phyloP scores from a whole-genome alignment of 2,888 invertebrate species.

The Patella ulyssiponensis region DNA sequence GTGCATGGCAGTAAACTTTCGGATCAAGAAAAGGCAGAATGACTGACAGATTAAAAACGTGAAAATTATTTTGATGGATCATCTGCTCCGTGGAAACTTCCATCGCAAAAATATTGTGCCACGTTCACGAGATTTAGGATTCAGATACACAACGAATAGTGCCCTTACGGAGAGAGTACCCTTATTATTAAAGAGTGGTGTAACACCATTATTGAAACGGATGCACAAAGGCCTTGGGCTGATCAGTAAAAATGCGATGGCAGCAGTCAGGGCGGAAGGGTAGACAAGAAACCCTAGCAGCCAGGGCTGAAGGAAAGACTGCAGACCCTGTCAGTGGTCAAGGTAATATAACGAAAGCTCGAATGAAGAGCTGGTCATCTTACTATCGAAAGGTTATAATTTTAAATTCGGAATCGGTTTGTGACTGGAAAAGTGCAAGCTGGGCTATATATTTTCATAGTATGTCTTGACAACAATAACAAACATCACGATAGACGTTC shows the following conservation, averaged over 20 bases:
- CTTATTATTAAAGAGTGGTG: constrained; percentile 15
- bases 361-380: constrained; percentile 13
- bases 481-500: constrained; percentile 17
- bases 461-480: constrained; percentile 6
- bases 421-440: constrained; percentile 16
- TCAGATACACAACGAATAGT: constrained; percentile 7
- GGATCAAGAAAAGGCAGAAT: not conserved
- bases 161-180: not conserved
- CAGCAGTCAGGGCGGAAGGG: no score
- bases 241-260: not conserved
- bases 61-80: constrained; percentile 8
- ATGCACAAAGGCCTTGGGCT: not conserved
- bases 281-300: no score
- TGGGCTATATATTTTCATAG: constrained; percentile 26
- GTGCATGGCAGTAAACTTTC: not conserved
- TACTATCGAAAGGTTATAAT: constrained; percentile 20
- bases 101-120: not conserved
- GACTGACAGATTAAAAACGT: not conserved
- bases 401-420: not conserved
- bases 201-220: constrained; percentile 23
- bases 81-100: constrained; percentile 13
- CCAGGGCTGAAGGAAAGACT: not conserved
- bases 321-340: not conserved
- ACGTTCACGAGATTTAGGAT: not conserved
- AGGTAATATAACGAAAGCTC: constrained; percentile 15